phyloP scores from a whole-genome alignment of 2,797 vertebrate genomes.

The Pachyuromys duprasi region DNA sequence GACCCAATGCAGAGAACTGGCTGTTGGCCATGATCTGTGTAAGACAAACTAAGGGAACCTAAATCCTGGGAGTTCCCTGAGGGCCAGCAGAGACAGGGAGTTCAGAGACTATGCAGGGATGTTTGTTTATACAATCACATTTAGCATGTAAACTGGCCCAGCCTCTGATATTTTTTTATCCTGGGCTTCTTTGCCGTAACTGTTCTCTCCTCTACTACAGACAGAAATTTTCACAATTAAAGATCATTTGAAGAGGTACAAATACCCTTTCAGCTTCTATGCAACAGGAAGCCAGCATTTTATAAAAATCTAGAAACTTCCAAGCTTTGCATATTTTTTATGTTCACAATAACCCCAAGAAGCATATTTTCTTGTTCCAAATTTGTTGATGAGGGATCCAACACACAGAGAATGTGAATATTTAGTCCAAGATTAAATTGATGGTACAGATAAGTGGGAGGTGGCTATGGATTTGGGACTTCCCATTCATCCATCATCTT shows the following conservation, averaged over 20 bases:
- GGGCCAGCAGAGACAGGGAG: background rate
- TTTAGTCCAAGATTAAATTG: background rate
- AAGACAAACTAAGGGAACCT: background rate
- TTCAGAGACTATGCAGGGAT: background rate
- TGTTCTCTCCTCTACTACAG: background rate
- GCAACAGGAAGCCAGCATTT: background rate
- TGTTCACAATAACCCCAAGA: background rate
- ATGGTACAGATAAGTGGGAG: background rate
- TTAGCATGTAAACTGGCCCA: background rate
- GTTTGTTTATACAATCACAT: background rate
- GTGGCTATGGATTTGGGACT: background rate
- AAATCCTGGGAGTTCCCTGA: background rate
- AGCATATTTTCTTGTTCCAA: background rate
- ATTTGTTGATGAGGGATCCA: background rate
- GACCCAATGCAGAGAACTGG: background rate
- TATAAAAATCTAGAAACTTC: background rate
- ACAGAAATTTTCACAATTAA: background rate
- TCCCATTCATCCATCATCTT: background rate
- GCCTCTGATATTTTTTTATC: background rate
- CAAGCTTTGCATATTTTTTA: background rate
- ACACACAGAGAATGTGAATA: background rate
- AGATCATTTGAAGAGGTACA: background rate
- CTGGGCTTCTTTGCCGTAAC: background rate
- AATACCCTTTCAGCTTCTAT: background rate
- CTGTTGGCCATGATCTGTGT: background rate